Conservation (phyloP, 2,113 vertebrate genomes). For the Dolichotis patagonum region DNA sequence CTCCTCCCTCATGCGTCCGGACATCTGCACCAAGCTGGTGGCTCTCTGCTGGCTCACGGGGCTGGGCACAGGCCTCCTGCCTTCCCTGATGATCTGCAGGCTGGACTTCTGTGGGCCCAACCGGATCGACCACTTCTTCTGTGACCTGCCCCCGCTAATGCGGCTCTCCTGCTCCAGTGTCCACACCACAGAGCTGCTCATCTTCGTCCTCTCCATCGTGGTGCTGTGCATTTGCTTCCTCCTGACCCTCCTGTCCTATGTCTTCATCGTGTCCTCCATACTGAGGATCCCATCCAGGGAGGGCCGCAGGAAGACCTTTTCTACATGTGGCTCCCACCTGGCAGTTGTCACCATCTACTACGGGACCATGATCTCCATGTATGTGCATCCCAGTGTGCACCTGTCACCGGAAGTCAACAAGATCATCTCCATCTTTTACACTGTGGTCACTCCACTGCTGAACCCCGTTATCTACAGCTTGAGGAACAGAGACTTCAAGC, state of each 20-base stretch:
- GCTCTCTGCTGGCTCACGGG: conserved; percentile 69
- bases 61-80: conserved; percentile 68
- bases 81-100: conserved; percentile 74
- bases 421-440: conserved; percentile 78
- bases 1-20: conserved; percentile 58
- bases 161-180: conserved; percentile 73
- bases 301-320: conserved; percentile 67
- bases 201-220: conserved; percentile 73
- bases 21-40: conserved; percentile 49
- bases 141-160: conserved; percentile 76
- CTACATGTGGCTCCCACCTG: too few species aligned
- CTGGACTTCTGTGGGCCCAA: conserved; percentile 79
- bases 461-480: conserved; percentile 82
- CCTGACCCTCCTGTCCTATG: conserved; percentile 74
- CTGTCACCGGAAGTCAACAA: conserved; percentile 74
- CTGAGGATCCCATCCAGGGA: conserved; percentile 73
- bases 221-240: conserved; percentile 77
- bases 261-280: conserved; percentile 73
- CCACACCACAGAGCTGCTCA: conserved; percentile 8
- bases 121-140: conserved; percentile 79
- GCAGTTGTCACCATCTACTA: conserved; percentile 78
- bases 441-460: conserved; percentile 76
- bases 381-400: conserved; percentile 59
- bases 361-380: conserved; percentile 82
- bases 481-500: conserved; percentile 79